A percentile compares a stretch with the other conserved stretches of the same genome.
Conservation (phyloP, 2,888 invertebrate species). For the Cryptus armator region DNA sequence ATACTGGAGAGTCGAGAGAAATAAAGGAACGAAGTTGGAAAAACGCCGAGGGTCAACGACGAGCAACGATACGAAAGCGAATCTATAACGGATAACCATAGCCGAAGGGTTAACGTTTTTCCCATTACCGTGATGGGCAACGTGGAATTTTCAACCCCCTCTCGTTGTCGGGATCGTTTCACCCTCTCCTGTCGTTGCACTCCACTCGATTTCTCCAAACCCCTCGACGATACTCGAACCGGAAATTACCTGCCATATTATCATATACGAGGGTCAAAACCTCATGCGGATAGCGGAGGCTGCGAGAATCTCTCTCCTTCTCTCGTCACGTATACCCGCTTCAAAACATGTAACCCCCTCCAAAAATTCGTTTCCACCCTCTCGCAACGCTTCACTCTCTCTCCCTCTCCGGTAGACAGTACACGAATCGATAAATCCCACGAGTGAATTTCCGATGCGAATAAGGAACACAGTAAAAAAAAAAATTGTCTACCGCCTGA, state of each 20-base stretch:
- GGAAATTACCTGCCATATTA: conserved; percentile 82
- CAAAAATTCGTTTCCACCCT: conserved; percentile 44
- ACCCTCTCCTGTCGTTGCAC: conserved; percentile 32
- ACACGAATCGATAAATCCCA: conserved; percentile 51
- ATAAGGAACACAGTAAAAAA: background rate
- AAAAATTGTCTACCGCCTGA: background rate
- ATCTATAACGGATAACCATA: conserved; percentile 51
- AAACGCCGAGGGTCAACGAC: background rate
- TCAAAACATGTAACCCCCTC: conserved; percentile 36
- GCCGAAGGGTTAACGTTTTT: conserved; percentile 44
- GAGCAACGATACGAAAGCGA: conserved; percentile 20
- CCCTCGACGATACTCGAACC: conserved; percentile 74
- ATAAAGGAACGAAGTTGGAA: background rate
- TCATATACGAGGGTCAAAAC: conserved; percentile 80
- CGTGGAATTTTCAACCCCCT: conserved; percentile 25
- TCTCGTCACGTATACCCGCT: background rate
- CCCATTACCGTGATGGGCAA: conserved; percentile 45
- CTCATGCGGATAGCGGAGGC: conserved; percentile 38
- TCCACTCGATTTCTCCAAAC: conserved; percentile 49
- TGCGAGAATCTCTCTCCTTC: conserved; percentile 11
- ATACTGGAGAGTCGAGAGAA: background rate
- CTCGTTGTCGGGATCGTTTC: conserved; percentile 15
- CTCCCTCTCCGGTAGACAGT: conserved; percentile 1
- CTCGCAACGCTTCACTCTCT: background rate
- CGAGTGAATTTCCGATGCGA: conserved; percentile 16